Evolutionary conservation across 1,140 invertebrate species (phyloP), one percentile per base, ranked within the genome.

Genomic region (Capitella teleta): DNA sequence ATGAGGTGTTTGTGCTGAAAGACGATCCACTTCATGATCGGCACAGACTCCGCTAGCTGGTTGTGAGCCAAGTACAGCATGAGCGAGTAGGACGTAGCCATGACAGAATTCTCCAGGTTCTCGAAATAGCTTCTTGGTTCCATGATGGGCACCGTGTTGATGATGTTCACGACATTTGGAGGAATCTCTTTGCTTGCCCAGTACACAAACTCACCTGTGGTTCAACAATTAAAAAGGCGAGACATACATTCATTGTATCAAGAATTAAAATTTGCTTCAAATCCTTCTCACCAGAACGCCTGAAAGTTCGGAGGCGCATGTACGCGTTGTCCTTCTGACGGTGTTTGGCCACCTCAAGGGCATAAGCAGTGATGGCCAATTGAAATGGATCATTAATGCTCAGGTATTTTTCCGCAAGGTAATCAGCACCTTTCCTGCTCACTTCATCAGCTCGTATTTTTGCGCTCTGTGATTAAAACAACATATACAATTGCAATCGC

Each of bases 81-180:
- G n/a, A 97, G 71, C 2, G 85, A 91, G 64, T 93, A 96, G 0
- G 90, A 85, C 0, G 91, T 95, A 0, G 89, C 82, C 63, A 92
- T 90, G 25, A 95, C 86, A 66, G 95, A 94, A 57, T 85, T 82
- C 0, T 86, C 82, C 71, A 96, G 91, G 65, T 87, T 92, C n/a
- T n/a, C n/a, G n/a, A n/a, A n/a, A n/a, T n/a, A n/a, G n/a, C n/a
- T n/a, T n/a, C 32, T 10, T 34, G 32, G 16, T 16, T 34, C 32
- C 32, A 10, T 10, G 32, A 34, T 10, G 32, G 32, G 86, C 83
- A 86, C 21, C 84, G 84, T 63, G 55, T 51, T 62, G 21, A 60
- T 56, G 30, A 60, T 63, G 12, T 57, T 52, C 10, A 16, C 16
- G 32, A 16, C 10, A 52, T 66, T 67, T 12, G 58, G 49, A 37